Base-by-base conservation (phyloP, 1,140 invertebrate species). In the Heliconius congener region DNA sequence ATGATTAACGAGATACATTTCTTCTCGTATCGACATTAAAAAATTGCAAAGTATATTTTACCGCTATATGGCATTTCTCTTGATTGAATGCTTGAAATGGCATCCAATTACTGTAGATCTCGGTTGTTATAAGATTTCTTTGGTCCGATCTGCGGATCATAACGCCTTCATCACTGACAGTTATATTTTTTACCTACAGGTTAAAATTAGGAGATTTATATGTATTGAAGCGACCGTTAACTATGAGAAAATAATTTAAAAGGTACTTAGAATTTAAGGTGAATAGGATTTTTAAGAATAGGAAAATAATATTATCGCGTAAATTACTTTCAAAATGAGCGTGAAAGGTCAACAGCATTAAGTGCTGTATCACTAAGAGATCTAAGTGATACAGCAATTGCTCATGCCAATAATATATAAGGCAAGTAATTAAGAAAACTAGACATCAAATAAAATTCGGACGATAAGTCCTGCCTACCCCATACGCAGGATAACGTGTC, bases 1-100 rank as follows among this genome's bases (percentile, higher is more conserved):
- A 88, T 92, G 91, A 93, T 94, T 92, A 89, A 94, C 89, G 90
- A 86, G 84, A 84, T 81, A 88, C 86, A 88, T 83, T 83, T 83
- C 74, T 74, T 71, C 82, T 79, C 70, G 77, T 76, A 78, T 71
- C 74, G 72, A 82, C 77, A 72, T 82, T 79, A 84, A 84, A 66
- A 84, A 82, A 77, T 77, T 71, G 73, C 76, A 39, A 83, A 57
- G 73, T 30, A 75, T 78, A 75, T 71, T 76, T 78, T 73, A 81
- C 80, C 80, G 77, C 74, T 82, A 74, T 73, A 55, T 66, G 77
- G 55, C 55, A 74, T 81, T 74, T 71, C 77, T 73, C 74, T 79
- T 83, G 83, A 80, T 85, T 84, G 77, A 81, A 85, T 83, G 76
- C 78, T 84, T 81, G 77, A 77, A 82, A 84, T 79, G 79, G 79